Evolutionary conservation across 2,888 invertebrate genomes (phyloP), one percentile per base, ranked within the genome.

Genomic region (Leucophenga montana): DNA sequence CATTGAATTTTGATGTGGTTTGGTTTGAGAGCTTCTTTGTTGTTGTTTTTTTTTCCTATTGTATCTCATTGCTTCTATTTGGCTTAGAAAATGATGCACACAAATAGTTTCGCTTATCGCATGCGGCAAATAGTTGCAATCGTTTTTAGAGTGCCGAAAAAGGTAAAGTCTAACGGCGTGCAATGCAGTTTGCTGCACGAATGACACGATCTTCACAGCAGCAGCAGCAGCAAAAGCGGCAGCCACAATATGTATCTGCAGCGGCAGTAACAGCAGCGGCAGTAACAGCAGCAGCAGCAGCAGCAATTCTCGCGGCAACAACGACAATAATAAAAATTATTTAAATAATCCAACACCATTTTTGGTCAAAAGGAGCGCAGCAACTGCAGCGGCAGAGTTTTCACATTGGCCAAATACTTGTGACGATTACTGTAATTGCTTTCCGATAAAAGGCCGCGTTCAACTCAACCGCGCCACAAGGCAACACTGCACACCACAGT

Each of bases 391-490:
- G 20, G 59, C 59, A 39, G 61, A 5, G 44, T 33, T 61, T 33
- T 61, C 13, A 44, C 61, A 61, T 61, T 61, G 61, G 61, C 39
- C 61, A 61, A 61, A 61, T 61, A 27, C 61, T 27, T 61, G 61
- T 61, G 61, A 33, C 61, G 61, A 61, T 61, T 61, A 61, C 61
- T 61, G 61, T 61, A 61, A 61, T 61, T 61, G 61, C 61, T 20
- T 39, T 39, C 18, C 33, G 61, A 61, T 61, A 61, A 61, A 39
- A 61, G 61, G 11, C 39, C 39, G 39, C 39, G 8, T 39, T 39
- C 39, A 39, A 39, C 39, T 39, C 39, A 39, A 39, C 39, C 11
- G 11, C 11, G 39, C 39, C 39, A 39, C 11, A 39, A 39, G 39
- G 11, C 44, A 61, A 61, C 33, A 61, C 44, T 3, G 9, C n/a